These are phyloP conservation scores for Nematostella vectensis DNA, from an alignment of 92 coral and sea anemone species.

Conservation along the genomic window DNA sequence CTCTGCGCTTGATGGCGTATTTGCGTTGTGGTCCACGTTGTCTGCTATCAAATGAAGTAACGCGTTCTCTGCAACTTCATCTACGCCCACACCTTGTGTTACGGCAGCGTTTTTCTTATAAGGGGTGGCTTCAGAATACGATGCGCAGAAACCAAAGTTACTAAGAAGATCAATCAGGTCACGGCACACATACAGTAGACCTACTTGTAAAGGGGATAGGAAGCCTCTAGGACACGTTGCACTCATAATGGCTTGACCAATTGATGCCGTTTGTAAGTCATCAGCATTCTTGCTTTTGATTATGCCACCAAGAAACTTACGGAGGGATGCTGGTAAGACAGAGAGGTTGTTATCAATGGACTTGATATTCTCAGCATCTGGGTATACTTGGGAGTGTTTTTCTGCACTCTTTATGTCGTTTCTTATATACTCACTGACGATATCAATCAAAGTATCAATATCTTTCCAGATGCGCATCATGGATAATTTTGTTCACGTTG, in stretches of 20 bases:
- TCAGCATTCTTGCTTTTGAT: conserved; percentile 1
- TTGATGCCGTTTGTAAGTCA: conserved; percentile 6
- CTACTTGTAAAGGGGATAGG: background rate
- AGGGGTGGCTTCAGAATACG: conserved; percentile 16
- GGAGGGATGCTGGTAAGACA: conserved; percentile 10
- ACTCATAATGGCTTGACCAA: conserved; percentile 21
- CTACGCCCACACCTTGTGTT: conserved; percentile 12
- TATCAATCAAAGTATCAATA: conserved; percentile 10
- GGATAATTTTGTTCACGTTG: conserved; percentile 21
- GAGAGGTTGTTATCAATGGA: conserved; percentile 12
- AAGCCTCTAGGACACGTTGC: conserved; percentile 11
- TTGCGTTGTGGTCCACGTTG: conserved; percentile 23
- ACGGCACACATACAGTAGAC: conserved; percentile 9
- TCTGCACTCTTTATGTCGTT: conserved; percentile 17
- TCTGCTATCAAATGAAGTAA: conserved; percentile 23
- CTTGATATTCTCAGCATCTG: conserved; percentile 10
- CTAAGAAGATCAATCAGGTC: conserved; percentile 14
- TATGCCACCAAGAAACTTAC: background rate
- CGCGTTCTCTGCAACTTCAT: background rate
- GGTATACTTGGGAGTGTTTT: conserved; percentile 8
- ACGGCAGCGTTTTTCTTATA: background rate
- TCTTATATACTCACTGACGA: conserved; percentile 12
- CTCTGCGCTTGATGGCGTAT: background rate
- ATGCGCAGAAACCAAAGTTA: conserved; percentile 20
- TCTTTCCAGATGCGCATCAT: conserved; percentile 24